A percentile compares a stretch with the other conserved stretches of the same genome.
Conservation (phyloP, 1,140 invertebrate species). For the Gryllus bimaculatus region DNA sequence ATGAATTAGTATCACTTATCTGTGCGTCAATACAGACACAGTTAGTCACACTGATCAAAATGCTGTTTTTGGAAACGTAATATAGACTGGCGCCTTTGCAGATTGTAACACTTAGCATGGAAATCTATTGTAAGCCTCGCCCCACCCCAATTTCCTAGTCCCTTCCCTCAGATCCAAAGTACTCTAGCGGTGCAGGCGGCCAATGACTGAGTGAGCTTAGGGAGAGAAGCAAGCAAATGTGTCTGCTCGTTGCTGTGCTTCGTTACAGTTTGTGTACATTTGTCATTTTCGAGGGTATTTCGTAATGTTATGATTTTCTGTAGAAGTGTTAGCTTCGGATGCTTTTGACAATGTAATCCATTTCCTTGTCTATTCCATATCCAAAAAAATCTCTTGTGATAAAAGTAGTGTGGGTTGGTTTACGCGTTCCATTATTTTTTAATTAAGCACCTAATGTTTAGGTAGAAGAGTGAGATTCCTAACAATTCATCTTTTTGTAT, state of each 20-base stretch:
- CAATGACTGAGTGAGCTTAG: neutral
- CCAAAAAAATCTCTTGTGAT: neutral
- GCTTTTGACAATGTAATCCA: neutral
- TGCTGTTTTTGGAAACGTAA: too few species aligned
- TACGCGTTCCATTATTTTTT: neutral
- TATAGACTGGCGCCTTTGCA: too few species aligned
- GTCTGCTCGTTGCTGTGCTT: neutral
- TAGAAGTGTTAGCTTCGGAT: neutral
- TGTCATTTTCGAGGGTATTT: neutral
- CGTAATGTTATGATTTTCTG: neutral
- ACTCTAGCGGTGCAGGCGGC: too few species aligned
- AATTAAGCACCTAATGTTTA: neutral
- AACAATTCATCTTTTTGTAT: neutral
- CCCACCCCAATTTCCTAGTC: too few species aligned
- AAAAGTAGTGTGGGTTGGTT: neutral
- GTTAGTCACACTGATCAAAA: too few species aligned
- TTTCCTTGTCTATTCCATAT: neutral
- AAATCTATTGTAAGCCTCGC: too few species aligned
- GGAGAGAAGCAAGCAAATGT: neutral
- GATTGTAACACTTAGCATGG: too few species aligned
- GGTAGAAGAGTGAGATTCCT: neutral
- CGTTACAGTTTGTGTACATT: neutral
- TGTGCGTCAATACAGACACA: too few species aligned
- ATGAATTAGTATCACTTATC: too few species aligned
- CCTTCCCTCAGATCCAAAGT: too few species aligned